Percentiles rank a stretch among this genome's conserved stretches.
phyloP scores from a whole-genome alignment of 2,888 invertebrate species.

The Cheiracanthium punctorium region DNA sequence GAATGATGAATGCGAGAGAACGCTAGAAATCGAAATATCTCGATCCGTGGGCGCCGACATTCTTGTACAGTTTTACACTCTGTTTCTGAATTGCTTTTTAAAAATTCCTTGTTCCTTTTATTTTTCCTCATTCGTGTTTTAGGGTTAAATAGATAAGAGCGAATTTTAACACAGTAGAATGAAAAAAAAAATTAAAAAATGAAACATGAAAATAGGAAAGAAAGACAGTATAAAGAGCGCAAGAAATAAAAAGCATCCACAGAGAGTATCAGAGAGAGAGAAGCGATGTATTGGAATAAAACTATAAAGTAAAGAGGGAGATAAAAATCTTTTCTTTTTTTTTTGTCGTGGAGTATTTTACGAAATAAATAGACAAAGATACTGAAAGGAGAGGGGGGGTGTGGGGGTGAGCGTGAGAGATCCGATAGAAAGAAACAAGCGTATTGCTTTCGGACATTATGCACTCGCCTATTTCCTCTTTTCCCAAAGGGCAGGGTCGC shows the following conservation, averaged over 20 bases:
- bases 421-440: not conserved
- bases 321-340: not conserved
- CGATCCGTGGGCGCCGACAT: no score
- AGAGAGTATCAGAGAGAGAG: not conserved
- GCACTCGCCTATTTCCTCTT: not conserved
- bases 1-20: no score
- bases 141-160: not conserved
- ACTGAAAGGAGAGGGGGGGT: not conserved
- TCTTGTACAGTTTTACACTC: no score
- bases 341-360: not conserved
- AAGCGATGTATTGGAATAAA: not conserved
- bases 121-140: no score
- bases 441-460: conserved; percentile 13
- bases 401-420: not conserved
- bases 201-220: not conserved
- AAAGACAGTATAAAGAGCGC: not conserved
- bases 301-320: not conserved
- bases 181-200: not conserved
- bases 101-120: not conserved
- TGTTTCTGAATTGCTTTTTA: not conserved
- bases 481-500: not conserved
- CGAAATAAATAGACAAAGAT: not conserved
- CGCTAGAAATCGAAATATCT: no score
- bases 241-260: not conserved
- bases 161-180: not conserved